These are phyloP conservation scores for Cataglyphis rosenhaueri DNA, from an alignment of 2,888 invertebrate species.

Conservation along the genomic window DNA sequence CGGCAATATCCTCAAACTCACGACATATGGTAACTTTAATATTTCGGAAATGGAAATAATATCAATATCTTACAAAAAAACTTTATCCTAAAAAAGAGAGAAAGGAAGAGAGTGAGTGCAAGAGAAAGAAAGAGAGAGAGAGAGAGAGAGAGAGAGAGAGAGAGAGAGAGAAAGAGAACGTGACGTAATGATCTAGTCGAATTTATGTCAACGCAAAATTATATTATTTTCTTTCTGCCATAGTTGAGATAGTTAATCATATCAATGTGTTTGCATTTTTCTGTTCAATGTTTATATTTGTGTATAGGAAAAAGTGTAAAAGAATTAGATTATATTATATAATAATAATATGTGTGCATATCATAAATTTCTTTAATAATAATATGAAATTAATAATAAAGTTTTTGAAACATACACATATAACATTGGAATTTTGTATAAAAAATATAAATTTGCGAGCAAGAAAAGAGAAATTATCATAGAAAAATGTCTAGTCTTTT, in stretches of 20 bases:
- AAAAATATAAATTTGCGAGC: neutral
- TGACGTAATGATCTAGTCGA: neutral
- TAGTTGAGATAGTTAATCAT: neutral
- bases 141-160: no score
- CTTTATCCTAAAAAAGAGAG: neutral
- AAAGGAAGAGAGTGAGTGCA: no score
- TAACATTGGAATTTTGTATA: neutral
- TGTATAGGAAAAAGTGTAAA: neutral
- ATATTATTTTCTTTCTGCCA: neutral
- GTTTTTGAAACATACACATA: neutral
- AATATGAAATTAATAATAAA: neutral
- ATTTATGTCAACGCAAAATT: conserved; percentile 7
- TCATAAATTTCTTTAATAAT: neutral
- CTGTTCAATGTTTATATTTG: neutral
- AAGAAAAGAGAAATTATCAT: neutral
- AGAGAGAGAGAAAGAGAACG: no score
- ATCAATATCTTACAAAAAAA: neutral
- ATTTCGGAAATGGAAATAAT: neutral
- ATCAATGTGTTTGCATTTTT: neutral
- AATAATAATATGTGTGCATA: neutral
- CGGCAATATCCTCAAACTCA: neutral
- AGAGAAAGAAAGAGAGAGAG: no score
- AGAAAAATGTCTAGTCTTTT: neutral
- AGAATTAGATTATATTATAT: neutral
- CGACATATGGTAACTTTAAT: conserved; percentile 1